Percentiles rank a stretch among this genome's conserved stretches.
Conservation (phyloP, 2,113 vertebrate genomes). For the Perca schrenkii region DNA sequence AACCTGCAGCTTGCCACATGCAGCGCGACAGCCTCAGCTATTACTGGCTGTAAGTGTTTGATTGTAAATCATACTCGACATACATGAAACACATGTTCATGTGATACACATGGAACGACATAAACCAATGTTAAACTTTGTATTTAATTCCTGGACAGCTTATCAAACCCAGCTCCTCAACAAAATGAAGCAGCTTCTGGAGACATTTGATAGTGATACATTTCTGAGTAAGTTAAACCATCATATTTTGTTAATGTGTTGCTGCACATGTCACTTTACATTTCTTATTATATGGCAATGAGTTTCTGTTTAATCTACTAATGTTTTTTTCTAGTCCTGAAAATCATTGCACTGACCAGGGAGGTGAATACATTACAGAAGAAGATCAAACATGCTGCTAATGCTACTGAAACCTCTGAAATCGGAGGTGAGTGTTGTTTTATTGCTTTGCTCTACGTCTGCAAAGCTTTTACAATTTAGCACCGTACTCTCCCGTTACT, state of each 20-base stretch:
- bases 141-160: constrained; percentile 36
- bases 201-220: constrained; percentile 19
- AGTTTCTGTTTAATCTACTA: neutral
- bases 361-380: neutral
- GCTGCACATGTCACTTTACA: neutral
- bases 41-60: constrained; percentile 27
- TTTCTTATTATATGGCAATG: neutral
- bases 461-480: neutral
- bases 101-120: neutral
- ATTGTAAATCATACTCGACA: neutral
- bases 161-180: constrained; percentile 36
- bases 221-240: constrained; percentile 34
- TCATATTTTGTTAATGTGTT: neutral
- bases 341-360: constrained; percentile 21
- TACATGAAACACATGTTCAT: neutral
- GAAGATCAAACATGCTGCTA: constrained; percentile 11
- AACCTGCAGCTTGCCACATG: constrained; percentile 39
- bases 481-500: neutral
- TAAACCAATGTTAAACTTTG: neutral
- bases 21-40: neutral
- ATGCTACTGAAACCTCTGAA: neutral
- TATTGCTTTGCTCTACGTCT: neutral
- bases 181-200: constrained; percentile 37
- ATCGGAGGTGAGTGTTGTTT: neutral
- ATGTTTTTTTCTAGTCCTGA: constrained; percentile 43